Evolutionary conservation across 2,113 vertebrate genomes (phyloP).

Genomic region (Tachycineta bicolor): DNA sequence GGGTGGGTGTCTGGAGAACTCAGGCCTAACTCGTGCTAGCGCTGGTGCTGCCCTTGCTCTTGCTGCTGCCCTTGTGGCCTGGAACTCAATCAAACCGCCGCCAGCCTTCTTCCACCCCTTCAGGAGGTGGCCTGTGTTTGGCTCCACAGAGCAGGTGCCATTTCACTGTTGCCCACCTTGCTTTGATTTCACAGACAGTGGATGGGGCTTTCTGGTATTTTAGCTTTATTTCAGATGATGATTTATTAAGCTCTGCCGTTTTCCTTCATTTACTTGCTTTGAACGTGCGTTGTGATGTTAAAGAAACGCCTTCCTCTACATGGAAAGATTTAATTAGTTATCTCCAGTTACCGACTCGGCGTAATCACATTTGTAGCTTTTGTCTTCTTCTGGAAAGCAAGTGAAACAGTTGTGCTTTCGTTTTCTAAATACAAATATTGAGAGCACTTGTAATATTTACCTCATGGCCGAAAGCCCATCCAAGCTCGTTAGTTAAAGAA

Average conservation of each 20-base stretch:
- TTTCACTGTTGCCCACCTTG: background rate
- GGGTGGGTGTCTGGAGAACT: background rate
- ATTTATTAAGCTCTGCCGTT: background rate
- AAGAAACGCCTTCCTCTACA: background rate
- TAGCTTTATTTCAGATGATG: background rate
- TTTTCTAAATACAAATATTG: constrained; percentile 9
- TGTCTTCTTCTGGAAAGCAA: background rate
- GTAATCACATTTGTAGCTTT: background rate
- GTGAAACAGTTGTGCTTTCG: background rate
- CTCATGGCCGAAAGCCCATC: background rate
- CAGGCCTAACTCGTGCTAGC: fast-evolving
- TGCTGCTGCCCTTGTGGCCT: background rate
- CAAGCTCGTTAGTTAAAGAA: background rate
- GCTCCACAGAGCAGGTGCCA: background rate
- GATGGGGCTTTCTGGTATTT: background rate
- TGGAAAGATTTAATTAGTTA: background rate
- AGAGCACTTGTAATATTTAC: constrained; percentile 8
- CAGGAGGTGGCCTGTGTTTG: background rate
- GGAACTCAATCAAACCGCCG: background rate
- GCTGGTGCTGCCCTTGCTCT: background rate
- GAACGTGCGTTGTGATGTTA: background rate
- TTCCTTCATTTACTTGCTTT: background rate
- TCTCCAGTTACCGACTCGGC: background rate
- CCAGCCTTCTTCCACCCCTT: background rate
- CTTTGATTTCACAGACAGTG: background rate